phyloP scores from a whole-genome alignment of 2,797 vertebrate species.

The Falco naumanni region DNA sequence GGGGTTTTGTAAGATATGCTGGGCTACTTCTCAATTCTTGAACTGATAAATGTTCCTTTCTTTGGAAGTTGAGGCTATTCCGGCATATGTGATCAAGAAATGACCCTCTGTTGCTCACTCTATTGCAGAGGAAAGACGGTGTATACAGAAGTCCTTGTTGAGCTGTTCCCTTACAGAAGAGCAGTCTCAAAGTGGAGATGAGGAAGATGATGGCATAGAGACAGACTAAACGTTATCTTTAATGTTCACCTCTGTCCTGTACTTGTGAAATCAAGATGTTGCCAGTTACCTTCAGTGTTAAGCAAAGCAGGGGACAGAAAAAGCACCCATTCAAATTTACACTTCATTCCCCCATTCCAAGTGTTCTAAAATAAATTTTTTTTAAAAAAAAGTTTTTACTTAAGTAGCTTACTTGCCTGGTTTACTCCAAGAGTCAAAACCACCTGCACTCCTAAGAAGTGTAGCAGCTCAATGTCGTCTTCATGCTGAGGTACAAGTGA shows the following conservation, averaged over 20 bases:
- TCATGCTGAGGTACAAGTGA: not conserved
- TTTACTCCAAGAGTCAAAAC: not conserved
- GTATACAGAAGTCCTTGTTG: constrained; percentile 82
- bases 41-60: not conserved
- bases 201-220: constrained; percentile 62
- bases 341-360: not conserved
- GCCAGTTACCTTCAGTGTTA: not conserved
- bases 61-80: not conserved
- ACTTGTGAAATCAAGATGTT: not conserved
- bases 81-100: not conserved
- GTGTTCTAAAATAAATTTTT: not conserved
- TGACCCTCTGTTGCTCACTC: not conserved
- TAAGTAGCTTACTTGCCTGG: not conserved
- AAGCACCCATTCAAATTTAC: not conserved
- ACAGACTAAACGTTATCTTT: constrained; percentile 25
- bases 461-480: not conserved
- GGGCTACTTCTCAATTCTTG: not conserved
- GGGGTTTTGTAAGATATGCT: not conserved
- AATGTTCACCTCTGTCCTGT: not conserved
- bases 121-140: constrained; percentile 82
- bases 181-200: constrained; percentile 38
- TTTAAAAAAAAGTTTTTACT: not conserved
- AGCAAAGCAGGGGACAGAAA: not conserved
- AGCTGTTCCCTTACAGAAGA: constrained; percentile 79
- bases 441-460: not conserved